A percentile compares a stretch with the other conserved stretches of the same genome.
These are phyloP conservation scores for Leptinotarsa texana DNA, from an alignment of 1,140 invertebrate genomes.

Conservation along the genomic window DNA sequence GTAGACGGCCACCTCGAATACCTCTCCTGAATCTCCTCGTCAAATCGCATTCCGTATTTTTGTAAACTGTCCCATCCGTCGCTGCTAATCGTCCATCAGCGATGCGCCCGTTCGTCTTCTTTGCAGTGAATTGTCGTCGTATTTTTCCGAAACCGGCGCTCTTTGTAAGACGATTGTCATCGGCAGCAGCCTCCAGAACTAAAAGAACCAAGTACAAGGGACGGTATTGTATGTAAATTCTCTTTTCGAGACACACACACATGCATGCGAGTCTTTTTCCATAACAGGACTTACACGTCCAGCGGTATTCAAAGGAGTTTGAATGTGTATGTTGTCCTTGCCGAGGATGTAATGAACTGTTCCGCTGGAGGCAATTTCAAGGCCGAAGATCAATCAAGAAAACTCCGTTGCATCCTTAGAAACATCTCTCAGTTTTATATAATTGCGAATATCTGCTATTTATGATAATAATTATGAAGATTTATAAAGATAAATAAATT, in stretches of 20 bases:
- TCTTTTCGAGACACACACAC: neutral
- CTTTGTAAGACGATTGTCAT: neutral
- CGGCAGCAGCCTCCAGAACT: neutral
- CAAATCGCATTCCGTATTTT: neutral
- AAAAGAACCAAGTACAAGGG: neutral
- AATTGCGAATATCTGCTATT: no score
- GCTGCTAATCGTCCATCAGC: slow-evolving; percentile 7
- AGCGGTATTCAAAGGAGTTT: slow-evolving; percentile 18
- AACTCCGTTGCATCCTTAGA: no score
- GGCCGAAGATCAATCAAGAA: no score
- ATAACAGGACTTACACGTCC: slow-evolving; percentile 1
- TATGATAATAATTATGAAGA: no score
- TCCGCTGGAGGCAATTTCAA: no score
- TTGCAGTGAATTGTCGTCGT: slow-evolving; percentile 5
- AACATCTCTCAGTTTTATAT: no score
- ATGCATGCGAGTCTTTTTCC: neutral
- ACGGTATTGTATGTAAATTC: neutral
- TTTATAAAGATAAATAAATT: no score
- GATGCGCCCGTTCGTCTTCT: neutral
- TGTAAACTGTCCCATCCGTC: slow-evolving; percentile 7
- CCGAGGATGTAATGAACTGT: no score
- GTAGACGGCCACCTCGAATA: neutral
- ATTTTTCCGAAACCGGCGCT: neutral
- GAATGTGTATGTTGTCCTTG: slow-evolving; percentile 12
- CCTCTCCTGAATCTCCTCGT: neutral